phyloP scores from a whole-genome alignment of 2,888 invertebrate species.

The Rhimphoctona megacephalus region DNA sequence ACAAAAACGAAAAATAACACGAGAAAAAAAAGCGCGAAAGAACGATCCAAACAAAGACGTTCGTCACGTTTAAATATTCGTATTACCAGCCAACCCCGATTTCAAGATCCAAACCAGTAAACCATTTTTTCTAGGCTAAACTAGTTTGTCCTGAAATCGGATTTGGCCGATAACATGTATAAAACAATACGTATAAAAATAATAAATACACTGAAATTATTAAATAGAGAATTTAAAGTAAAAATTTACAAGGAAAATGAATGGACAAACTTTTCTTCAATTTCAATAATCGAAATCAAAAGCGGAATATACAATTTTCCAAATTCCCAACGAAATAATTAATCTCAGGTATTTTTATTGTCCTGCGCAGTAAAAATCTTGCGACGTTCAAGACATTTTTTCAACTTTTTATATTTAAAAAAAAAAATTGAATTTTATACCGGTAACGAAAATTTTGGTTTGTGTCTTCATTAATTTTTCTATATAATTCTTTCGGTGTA shows the following conservation, averaged over 20 bases:
- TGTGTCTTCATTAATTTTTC: not conserved
- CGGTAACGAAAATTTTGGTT: not conserved
- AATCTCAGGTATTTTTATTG: not conserved
- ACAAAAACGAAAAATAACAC: slow-evolving; percentile 61
- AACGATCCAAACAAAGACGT: slow-evolving; percentile 45
- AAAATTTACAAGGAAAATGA: not conserved
- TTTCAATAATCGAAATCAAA: too few species aligned
- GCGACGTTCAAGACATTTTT: too few species aligned
- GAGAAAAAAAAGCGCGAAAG: slow-evolving; percentile 51
- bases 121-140: not conserved
- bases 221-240: not conserved
- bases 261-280: not conserved
- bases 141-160: not conserved
- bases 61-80: slow-evolving; percentile 31
- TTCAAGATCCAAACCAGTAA: not conserved
- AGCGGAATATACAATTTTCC: not conserved
- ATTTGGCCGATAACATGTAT: not conserved
- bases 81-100: not conserved
- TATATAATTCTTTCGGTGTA: not conserved
- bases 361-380: too few species aligned
- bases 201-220: not conserved
- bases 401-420: not conserved
- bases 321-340: not conserved
- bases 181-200: not conserved
- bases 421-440: not conserved